Evolutionary conservation across 2,113 vertebrate genomes (phyloP), one percentile per base, ranked within the genome.

Genomic region (Rhagologus leucostigma): DNA sequence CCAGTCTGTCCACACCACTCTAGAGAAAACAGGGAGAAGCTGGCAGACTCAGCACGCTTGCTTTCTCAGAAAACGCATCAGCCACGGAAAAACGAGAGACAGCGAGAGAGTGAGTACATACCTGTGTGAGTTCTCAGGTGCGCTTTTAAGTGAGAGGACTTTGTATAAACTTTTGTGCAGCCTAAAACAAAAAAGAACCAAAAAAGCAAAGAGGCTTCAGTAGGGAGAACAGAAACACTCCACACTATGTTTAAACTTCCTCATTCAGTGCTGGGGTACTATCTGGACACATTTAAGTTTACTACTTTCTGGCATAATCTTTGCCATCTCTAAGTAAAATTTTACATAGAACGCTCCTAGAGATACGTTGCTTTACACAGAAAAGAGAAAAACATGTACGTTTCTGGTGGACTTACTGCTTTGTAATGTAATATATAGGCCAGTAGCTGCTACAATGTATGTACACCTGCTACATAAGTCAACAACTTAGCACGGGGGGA

Each of bases 151-250:
- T 99, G 99, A 93, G 99, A 99, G 41, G 99, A 99, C 98, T 99
- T 99, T 86, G 99, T 99, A 98, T 99, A 99, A 62, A 99, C 99
- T 98, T 99, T 99, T 65, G 98, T 99, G 97, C 99, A 99, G 59
- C 99, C 99, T 99, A 91, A 91, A 96, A 97, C 86, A 92, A 96
- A 96, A 97, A 89, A 94, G 94, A 95, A 97, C 73, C 96, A 96
- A 92, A 87, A 90, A 89, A 37, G 70, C 14, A 55, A 57, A 93
- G 52, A 68, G n/a, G 42, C 22, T 94, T 96, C 89, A 93, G 67
- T 18, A 86, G 12, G n/a, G n/a, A 78, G 64, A 90, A 79, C 12
- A 67, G 63, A n/a, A 88, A 90, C 2, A 4, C 44, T 86, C 12
- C 53, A 44, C 0, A 3, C 17, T n/a, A 44, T 0, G 0, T 53